phyloP scores from a whole-genome alignment of 1,140 invertebrate species.

The Cydia pomonella region DNA sequence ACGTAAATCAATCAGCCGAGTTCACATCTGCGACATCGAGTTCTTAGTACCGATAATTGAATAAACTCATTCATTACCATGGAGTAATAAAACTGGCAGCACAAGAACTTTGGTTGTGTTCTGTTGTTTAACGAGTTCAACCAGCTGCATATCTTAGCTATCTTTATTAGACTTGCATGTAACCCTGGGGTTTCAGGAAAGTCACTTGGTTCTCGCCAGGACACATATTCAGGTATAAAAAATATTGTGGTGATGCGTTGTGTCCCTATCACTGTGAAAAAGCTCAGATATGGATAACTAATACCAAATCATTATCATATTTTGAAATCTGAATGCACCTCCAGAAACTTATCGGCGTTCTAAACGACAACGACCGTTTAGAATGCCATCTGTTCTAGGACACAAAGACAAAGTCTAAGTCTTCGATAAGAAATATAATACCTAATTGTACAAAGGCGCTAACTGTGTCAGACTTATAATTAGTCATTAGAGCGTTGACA shows the following conservation, averaged over 20 bases:
- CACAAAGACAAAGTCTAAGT: slow-evolving; percentile 19
- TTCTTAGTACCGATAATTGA: slow-evolving; percentile 76
- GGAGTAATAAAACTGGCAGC: slow-evolving; percentile 67
- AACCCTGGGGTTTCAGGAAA: slow-evolving; percentile 54
- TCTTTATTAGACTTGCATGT: slow-evolving; percentile 73
- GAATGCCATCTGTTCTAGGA: slow-evolving; percentile 23
- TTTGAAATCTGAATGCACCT: background rate
- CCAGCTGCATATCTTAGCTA: slow-evolving; percentile 72
- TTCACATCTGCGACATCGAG: slow-evolving; percentile 53
- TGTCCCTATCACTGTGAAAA: no score
- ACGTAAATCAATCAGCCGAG: slow-evolving; percentile 64
- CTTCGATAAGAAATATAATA: slow-evolving; percentile 26
- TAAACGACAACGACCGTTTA: slow-evolving; percentile 15
- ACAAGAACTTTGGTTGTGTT: slow-evolving; percentile 73
- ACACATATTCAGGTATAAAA: background rate
- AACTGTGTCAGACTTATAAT: slow-evolving; percentile 26
- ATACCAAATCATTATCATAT: background rate
- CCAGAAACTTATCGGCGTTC: background rate
- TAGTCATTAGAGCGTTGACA: slow-evolving; percentile 11
- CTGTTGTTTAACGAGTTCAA: slow-evolving; percentile 69
- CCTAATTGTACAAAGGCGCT: slow-evolving; percentile 7
- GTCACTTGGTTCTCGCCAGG: background rate
- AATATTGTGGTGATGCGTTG: no score
- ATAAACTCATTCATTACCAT: slow-evolving; percentile 78
- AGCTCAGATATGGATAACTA: background rate